Percentiles rank a stretch among this genome's conserved stretches.
Conservation (phyloP, 2,113 vertebrate genomes). For the Heterotis niloticus region DNA sequence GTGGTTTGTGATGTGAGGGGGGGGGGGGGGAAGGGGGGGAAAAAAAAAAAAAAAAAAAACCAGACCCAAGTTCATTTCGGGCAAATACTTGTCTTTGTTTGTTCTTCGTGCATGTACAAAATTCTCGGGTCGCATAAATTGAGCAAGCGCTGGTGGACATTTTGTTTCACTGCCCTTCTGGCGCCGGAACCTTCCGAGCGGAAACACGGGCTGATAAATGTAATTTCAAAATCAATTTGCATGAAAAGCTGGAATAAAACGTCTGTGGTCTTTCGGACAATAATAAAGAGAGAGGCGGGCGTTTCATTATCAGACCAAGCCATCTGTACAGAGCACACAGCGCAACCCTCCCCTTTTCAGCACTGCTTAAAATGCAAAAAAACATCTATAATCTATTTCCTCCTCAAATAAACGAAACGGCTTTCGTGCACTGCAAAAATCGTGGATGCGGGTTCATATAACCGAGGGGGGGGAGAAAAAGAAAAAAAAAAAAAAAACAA, state of each 20-base stretch:
- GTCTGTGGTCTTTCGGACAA: conserved; percentile 31
- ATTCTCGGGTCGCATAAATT: conserved; percentile 5
- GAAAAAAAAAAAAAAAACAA: not conserved
- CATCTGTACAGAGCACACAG: not conserved
- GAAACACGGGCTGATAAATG: conserved; percentile 31
- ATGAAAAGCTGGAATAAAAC: conserved; percentile 30
- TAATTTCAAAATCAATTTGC: conserved; percentile 44
- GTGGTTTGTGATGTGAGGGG: not conserved
- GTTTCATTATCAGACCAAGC: conserved; percentile 27
- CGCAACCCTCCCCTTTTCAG: not conserved
- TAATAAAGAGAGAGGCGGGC: conserved; percentile 34
- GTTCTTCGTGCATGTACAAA: not conserved
- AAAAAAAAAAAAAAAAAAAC: not conserved
- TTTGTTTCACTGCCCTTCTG: conserved; percentile 27
- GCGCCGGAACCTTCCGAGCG: conserved; percentile 7
- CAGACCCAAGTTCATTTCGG: not conserved
- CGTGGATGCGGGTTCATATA: conserved; percentile 16
- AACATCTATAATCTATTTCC: not conserved
- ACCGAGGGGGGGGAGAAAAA: conserved; percentile 15
- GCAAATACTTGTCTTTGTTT: not conserved
- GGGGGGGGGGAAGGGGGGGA: not conserved
- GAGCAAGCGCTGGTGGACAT: conserved; percentile 23
- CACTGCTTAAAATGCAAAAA: not conserved
- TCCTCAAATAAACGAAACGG: conserved; percentile 13
- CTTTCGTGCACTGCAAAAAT: conserved; percentile 31